phyloP scores from a whole-genome alignment of 2,888 invertebrate species.

The Neria commutata region DNA sequence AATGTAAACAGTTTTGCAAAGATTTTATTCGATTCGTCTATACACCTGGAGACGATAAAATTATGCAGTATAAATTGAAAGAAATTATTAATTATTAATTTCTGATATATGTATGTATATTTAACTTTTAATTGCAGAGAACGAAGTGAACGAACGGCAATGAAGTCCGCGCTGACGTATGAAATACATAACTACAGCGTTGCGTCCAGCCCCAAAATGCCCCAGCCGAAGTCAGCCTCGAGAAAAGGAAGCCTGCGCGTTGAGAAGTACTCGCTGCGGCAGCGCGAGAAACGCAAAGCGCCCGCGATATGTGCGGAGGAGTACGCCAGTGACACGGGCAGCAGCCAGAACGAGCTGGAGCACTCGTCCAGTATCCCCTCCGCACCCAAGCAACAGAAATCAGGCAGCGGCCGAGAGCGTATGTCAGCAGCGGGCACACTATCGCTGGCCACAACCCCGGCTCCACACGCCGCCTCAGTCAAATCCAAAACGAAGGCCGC shows the following conservation, averaged over 20 bases:
- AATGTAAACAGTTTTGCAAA: too few relatives aligned
- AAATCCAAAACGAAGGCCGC: slow-evolving; percentile 70
- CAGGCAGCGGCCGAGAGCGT: slow-evolving; percentile 14
- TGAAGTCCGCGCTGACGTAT: slow-evolving; percentile 41
- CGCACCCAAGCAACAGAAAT: too few relatives aligned
- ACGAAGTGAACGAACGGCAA: slow-evolving; percentile 14
- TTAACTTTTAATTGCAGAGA: too few relatives aligned
- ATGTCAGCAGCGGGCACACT: slow-evolving; percentile 9
- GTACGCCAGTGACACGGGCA: slow-evolving; percentile 27
- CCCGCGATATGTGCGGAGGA: too few relatives aligned
- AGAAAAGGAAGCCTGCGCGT: slow-evolving; percentile 35
- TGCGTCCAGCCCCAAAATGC: slow-evolving; percentile 9
- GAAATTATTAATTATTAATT: too few relatives aligned
- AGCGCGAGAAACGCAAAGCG: slow-evolving; percentile 68
- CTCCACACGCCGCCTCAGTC: slow-evolving; percentile 18
- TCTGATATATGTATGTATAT: too few relatives aligned
- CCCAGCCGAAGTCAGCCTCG: slow-evolving; percentile 36
- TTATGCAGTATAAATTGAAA: too few relatives aligned
- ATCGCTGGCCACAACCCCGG: slow-evolving; percentile 6
- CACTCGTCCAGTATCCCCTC: too few relatives aligned
- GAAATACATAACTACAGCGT: slow-evolving; percentile 48
- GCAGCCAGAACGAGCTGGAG: not conserved
- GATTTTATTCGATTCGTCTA: too few relatives aligned
- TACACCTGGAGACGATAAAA: too few relatives aligned
- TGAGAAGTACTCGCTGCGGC: slow-evolving; percentile 73